Conservation (phyloP, 1,140 invertebrate genomes). For the Cylas formicarius region DNA sequence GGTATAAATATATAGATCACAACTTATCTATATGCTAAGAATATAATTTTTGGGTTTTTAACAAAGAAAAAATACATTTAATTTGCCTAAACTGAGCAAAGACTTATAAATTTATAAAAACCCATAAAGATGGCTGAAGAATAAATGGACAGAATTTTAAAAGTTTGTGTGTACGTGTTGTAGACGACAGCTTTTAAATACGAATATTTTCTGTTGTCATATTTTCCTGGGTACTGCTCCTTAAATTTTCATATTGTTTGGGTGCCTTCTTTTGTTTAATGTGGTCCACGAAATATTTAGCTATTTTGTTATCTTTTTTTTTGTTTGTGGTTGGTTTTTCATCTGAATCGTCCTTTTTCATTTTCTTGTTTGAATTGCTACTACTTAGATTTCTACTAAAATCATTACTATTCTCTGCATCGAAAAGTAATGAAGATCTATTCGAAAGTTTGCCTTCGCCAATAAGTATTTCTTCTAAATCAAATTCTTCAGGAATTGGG, state of each 20-base stretch:
- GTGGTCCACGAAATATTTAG: constrained; percentile 6
- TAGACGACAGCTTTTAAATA: constrained; percentile 10
- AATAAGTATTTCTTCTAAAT: background rate
- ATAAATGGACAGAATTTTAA: too few relatives aligned
- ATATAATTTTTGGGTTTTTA: too few relatives aligned
- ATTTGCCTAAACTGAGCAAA: too few relatives aligned
- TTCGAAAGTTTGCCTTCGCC: too few relatives aligned
- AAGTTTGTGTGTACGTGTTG: constrained; percentile 6
- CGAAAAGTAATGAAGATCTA: too few relatives aligned
- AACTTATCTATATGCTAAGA: too few relatives aligned
- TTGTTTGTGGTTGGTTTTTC: background rate
- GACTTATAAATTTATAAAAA: too few relatives aligned
- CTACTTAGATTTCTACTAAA: too few relatives aligned
- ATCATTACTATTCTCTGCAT: too few relatives aligned
- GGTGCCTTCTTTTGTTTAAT: constrained; percentile 5
- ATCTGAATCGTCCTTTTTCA: background rate
- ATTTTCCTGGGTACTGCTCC: constrained; percentile 8
- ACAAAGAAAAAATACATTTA: too few relatives aligned
- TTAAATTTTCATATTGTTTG: constrained; percentile 8
- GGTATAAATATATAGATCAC: too few relatives aligned
- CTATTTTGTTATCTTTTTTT: constrained; percentile 6
- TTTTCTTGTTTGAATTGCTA: background rate
- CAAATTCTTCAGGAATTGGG: constrained; percentile 1
- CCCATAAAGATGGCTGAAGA: too few relatives aligned
- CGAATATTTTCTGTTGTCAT: constrained; percentile 7